These are phyloP conservation scores for Rotaria macrura DNA, from an alignment of 2,888 invertebrate species.

Conservation along the genomic window DNA sequence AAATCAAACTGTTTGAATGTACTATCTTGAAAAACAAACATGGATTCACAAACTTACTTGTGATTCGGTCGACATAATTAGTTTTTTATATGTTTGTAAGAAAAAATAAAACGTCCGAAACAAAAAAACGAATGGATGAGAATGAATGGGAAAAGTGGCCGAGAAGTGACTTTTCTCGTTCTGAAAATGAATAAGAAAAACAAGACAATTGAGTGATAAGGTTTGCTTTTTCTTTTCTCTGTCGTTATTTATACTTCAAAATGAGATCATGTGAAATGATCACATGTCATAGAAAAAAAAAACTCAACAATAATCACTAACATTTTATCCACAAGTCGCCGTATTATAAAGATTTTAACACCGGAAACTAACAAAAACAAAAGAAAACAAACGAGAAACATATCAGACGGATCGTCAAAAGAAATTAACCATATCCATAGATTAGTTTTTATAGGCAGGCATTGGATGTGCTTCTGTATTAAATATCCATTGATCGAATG, in stretches of 20 bases:
- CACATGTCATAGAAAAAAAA: not conserved
- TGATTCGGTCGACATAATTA: not conserved
- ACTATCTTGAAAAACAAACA: not conserved
- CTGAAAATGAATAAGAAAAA: not conserved
- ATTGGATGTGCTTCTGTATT: conserved; percentile 97
- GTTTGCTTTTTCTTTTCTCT: not conserved
- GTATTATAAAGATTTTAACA: not conserved
- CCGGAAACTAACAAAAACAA: not conserved
- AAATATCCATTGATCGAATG: conserved; percentile 89
- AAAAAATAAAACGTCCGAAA: not conserved
- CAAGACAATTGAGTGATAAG: not conserved
- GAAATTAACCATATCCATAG: not conserved
- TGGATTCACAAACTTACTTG: not conserved
- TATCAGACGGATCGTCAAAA: not conserved
- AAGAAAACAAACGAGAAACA: no score
- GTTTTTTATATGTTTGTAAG: not conserved
- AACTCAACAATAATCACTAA: not conserved
- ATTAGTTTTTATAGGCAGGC: not conserved
- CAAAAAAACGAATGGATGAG: no score
- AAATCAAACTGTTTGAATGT: not conserved
- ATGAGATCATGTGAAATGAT: not conserved
- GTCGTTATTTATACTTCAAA: not conserved
- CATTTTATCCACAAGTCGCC: not conserved
- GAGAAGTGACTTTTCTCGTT: not conserved
- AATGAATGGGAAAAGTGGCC: not conserved